A percentile compares a stretch with the other conserved stretches of the same genome.
phyloP scores from a whole-genome alignment of 2,113 vertebrate species.

The Elephas maximus region DNA sequence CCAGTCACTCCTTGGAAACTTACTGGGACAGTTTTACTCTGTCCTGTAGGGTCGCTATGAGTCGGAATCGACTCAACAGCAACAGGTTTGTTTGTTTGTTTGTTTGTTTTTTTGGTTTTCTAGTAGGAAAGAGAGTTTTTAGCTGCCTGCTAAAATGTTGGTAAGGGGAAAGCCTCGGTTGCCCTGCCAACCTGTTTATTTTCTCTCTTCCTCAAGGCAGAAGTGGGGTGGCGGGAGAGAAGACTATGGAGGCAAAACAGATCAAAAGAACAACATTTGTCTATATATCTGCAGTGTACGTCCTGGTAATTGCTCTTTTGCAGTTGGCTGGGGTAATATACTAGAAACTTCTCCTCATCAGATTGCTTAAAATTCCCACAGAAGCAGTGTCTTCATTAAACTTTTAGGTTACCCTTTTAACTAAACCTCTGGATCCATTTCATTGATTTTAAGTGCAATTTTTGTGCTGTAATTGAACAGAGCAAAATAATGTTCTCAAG shows the following conservation, averaged over 20 bases:
- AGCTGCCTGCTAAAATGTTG: background rate
- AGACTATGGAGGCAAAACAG: accelerated
- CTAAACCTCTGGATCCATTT: background rate
- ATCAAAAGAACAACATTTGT: background rate
- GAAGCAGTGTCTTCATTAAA: background rate
- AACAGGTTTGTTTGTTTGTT: background rate
- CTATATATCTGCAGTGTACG: background rate
- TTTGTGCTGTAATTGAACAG: background rate
- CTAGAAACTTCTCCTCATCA: background rate
- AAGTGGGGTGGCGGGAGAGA: background rate
- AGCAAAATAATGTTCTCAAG: background rate
- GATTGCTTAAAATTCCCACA: constrained; percentile 5
- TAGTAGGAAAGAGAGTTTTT: background rate
- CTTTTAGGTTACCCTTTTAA: background rate
- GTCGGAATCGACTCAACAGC: too few species aligned
- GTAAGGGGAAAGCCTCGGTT: background rate
- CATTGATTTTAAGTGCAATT: background rate
- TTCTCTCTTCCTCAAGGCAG: background rate
- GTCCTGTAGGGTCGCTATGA: too few species aligned
- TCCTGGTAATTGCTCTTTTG: background rate
- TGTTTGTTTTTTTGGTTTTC: background rate
- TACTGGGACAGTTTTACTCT: too few species aligned
- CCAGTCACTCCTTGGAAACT: too few species aligned
- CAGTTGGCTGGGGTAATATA: background rate
- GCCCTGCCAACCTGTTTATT: constrained; percentile 35